Evolutionary conservation across 2,888 invertebrate species (phyloP).

Genomic region (Suillia variegata): DNA sequence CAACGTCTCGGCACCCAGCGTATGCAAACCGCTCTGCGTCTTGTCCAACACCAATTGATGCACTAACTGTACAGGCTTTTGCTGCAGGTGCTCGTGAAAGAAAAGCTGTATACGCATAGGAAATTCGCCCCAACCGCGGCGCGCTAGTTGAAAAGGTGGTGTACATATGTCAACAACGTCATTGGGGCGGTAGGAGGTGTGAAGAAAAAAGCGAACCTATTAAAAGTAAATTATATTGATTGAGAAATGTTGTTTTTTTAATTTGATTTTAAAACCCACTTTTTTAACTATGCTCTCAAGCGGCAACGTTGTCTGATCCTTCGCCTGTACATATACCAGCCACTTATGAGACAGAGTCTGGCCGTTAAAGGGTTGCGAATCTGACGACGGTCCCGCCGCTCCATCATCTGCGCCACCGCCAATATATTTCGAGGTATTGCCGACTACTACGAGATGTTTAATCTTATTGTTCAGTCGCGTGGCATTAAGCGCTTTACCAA

Average conservation of each 20-base stretch:
- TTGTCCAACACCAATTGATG: slow-evolving; percentile 83
- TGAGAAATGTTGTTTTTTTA: not conserved
- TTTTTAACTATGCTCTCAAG: slow-evolving; percentile 71
- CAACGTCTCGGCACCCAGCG: slow-evolving; percentile 80
- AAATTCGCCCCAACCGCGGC: slow-evolving; percentile 94
- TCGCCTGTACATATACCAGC: slow-evolving; percentile 84
- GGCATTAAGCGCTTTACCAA: slow-evolving; percentile 55
- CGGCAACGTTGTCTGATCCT: slow-evolving; percentile 64
- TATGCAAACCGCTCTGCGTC: slow-evolving; percentile 82
- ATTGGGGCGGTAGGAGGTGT: slow-evolving; percentile 86
- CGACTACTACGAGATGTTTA: slow-evolving; percentile 65
- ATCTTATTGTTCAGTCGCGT: slow-evolving; percentile 65
- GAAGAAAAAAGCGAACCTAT: slow-evolving; percentile 72
- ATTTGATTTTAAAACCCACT: slow-evolving; percentile 59
- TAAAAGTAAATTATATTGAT: not conserved
- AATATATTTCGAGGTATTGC: slow-evolving; percentile 84
- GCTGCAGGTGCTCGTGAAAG: slow-evolving; percentile 71
- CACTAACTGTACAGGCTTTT: slow-evolving; percentile 79
- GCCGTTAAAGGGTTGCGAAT: slow-evolving; percentile 66
- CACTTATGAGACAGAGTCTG: slow-evolving; percentile 83
- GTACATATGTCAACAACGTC: slow-evolving; percentile 80
- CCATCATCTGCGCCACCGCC: slow-evolving; percentile 63
- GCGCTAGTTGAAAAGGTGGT: slow-evolving; percentile 81
- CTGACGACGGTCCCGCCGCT: slow-evolving; percentile 25
- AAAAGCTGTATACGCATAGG: slow-evolving; percentile 80